phyloP scores from a whole-genome alignment of 2,113 vertebrate species.

The Egretta garzetta region DNA sequence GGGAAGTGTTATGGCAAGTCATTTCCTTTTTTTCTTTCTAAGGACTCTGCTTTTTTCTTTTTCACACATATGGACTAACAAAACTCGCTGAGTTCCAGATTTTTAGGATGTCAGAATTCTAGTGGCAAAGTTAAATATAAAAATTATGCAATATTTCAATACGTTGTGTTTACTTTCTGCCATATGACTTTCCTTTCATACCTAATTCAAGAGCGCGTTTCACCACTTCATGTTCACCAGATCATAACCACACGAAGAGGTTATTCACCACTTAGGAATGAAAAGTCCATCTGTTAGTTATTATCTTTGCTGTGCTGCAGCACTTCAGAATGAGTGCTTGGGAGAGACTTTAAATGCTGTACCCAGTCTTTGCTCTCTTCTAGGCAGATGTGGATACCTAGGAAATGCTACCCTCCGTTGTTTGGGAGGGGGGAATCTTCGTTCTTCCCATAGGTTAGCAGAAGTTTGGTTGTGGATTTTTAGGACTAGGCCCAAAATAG shows the following conservation, averaged over 20 bases:
- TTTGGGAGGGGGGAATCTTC: background rate
- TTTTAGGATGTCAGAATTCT: background rate
- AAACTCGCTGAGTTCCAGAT: background rate
- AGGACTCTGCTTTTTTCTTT: background rate
- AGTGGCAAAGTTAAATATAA: background rate
- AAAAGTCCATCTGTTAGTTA: constrained; percentile 72
- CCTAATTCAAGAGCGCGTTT: constrained; percentile 28
- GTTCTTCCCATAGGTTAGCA: background rate
- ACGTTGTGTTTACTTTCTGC: background rate
- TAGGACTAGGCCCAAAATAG: background rate
- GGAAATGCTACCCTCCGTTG: background rate
- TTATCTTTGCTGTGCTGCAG: constrained; percentile 59
- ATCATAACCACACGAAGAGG: constrained; percentile 62
- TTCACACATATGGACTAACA: background rate
- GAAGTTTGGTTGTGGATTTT: background rate
- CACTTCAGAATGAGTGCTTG: constrained; percentile 29
- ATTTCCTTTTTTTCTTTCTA: background rate
- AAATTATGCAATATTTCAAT: background rate
- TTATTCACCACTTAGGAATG: constrained; percentile 75
- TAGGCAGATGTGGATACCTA: background rate
- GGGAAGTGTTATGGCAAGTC: background rate
- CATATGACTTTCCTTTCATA: background rate
- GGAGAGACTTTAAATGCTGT: constrained; percentile 12
- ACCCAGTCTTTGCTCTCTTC: background rate
- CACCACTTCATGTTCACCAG: constrained; percentile 61